Percentiles rank a stretch among this genome's conserved stretches.
Conservation (phyloP, 64 coral and sea anemone genomes). For the Montipora capricornis region DNA sequence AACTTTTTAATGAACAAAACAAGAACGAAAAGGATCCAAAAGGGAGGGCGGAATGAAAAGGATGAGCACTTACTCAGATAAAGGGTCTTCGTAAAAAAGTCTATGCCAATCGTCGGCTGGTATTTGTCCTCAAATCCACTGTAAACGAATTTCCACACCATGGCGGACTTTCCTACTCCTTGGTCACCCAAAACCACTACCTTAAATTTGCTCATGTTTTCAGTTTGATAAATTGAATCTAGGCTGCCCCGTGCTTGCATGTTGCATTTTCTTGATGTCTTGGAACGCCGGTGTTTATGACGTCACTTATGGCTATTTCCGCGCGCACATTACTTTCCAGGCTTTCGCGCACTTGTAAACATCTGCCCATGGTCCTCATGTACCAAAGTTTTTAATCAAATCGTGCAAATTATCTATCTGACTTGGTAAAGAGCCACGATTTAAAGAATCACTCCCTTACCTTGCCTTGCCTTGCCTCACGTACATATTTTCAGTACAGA, state of each 20-base stretch:
- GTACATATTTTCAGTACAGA: too few species aligned
- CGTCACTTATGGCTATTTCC: neutral
- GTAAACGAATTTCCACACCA: slow-evolving; percentile 88
- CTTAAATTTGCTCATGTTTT: slow-evolving; percentile 83
- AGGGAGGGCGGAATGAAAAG: neutral
- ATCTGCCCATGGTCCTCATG: neutral
- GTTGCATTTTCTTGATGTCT: neutral
- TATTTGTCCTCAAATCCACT: slow-evolving; percentile 93
- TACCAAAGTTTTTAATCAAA: too few species aligned
- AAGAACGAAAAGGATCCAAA: too few species aligned
- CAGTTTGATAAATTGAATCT: slow-evolving; percentile 27
- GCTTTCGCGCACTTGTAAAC: neutral
- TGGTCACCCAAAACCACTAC: slow-evolving; percentile 92
- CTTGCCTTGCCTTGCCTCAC: too few species aligned
- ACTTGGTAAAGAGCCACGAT: too few species aligned
- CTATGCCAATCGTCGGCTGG: slow-evolving; percentile 94
- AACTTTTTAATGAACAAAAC: too few species aligned
- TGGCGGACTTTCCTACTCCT: slow-evolving; percentile 94
- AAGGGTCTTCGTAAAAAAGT: slow-evolving; percentile 91
- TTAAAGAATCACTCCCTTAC: too few species aligned
- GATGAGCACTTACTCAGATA: slow-evolving; percentile 61
- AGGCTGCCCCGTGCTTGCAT: slow-evolving; percentile 35
- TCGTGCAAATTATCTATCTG: too few species aligned
- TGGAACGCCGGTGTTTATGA: neutral
- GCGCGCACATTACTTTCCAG: neutral